phyloP scores from a whole-genome alignment of 2,797 vertebrate species.

The Ceryle rudis region DNA sequence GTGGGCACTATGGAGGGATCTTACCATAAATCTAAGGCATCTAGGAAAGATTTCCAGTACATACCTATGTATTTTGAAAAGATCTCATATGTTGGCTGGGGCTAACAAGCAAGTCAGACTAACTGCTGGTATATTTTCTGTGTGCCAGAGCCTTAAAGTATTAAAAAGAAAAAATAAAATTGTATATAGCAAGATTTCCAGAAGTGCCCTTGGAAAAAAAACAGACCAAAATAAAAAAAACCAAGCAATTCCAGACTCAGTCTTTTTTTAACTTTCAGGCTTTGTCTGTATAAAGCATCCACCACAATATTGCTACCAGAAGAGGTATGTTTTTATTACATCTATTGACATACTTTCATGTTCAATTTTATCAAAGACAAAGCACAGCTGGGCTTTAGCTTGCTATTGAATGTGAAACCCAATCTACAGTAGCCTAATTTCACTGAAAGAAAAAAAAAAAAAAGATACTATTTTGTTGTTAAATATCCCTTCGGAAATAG shows the following conservation, averaged over 20 bases:
- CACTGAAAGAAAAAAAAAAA: background rate
- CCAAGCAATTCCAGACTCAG: background rate
- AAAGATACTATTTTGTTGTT: background rate
- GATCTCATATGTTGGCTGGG: background rate
- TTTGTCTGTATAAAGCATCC: background rate
- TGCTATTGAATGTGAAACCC: background rate
- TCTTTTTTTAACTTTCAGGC: background rate
- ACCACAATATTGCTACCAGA: background rate
- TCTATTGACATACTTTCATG: background rate
- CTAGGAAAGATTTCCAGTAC: background rate
- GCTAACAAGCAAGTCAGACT: background rate
- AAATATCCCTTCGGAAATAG: constrained; percentile 3
- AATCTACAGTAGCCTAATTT: background rate
- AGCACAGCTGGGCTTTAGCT: background rate
- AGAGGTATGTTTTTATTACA: background rate
- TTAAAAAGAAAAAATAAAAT: background rate
- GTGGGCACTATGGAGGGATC: background rate
- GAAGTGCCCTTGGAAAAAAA: background rate
- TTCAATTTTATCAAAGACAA: constrained; percentile 25
- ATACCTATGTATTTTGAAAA: background rate
- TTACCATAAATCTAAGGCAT: background rate
- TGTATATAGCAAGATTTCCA: background rate
- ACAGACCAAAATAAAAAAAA: background rate
- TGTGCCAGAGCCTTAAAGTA: background rate
- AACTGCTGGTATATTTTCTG: background rate